Evolutionary conservation across 2,113 vertebrate species (phyloP).

Genomic region (Corythoichthys intestinalis): DNA sequence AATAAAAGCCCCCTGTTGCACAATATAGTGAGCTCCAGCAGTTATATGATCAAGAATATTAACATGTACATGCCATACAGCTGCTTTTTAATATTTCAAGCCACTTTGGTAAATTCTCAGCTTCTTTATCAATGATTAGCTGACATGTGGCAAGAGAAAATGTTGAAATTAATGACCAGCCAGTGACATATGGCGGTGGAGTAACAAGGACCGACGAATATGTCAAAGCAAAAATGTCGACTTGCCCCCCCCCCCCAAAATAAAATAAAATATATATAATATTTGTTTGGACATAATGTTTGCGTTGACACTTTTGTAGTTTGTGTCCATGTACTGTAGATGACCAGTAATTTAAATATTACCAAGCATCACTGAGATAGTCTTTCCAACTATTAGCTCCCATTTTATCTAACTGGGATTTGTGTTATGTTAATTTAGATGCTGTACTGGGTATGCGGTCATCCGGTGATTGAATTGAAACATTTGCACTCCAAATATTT

Average conservation of each 20-base stretch:
- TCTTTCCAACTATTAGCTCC: not conserved
- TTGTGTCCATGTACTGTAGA: not conserved
- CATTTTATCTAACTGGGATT: not conserved
- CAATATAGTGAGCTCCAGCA: conserved; percentile 19
- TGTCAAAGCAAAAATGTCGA: not conserved
- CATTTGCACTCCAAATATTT: not conserved
- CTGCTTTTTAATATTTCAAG: conserved; percentile 38
- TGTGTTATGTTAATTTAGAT: not conserved
- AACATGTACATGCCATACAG: conserved; percentile 12
- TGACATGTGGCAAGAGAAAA: conserved; percentile 29
- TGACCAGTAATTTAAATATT: not conserved
- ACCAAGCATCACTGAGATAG: not conserved
- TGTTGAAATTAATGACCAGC: conserved; percentile 13
- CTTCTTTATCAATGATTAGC: conserved; percentile 19
- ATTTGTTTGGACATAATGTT: not conserved
- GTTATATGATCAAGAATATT: not conserved
- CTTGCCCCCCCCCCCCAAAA: not conserved
- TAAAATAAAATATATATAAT: not conserved
- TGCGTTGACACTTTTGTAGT: not conserved
- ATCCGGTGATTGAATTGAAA: not conserved
- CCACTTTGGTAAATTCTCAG: conserved; percentile 47
- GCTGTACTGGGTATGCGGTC: not conserved
- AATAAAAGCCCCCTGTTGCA: conserved; percentile 42
- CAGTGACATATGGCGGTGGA: not conserved
- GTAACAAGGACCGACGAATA: not conserved